Evolutionary conservation across 2,797 vertebrate genomes (phyloP).

Genomic region (Cirrhinus mrigala): DNA sequence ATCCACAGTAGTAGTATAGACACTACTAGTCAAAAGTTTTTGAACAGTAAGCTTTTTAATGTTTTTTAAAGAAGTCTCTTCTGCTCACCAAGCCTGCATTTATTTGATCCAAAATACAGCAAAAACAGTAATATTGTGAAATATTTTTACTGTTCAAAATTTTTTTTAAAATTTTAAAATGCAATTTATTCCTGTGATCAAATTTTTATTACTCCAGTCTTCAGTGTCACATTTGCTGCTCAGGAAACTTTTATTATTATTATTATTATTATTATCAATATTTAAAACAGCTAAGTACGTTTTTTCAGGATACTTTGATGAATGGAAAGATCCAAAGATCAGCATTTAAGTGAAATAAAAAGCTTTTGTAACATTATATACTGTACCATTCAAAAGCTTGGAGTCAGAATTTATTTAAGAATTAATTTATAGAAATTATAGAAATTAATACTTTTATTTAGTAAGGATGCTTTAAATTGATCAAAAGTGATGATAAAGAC

Average conservation of each 20-base stretch:
- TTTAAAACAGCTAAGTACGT: not conserved
- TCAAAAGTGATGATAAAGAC: too few relatives aligned
- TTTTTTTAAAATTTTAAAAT: too few relatives aligned
- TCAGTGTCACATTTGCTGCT: not conserved
- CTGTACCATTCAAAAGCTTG: too few relatives aligned
- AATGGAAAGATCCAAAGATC: too few relatives aligned
- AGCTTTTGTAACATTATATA: too few relatives aligned
- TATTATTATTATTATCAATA: not conserved
- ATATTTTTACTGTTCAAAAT: too few relatives aligned
- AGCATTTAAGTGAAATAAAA: too few relatives aligned
- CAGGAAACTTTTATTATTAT: not conserved
- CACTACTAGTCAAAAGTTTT: not conserved
- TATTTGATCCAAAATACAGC: not conserved
- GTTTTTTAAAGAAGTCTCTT: not conserved
- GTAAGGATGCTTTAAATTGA: too few relatives aligned
- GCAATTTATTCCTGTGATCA: not conserved
- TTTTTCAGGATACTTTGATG: too few relatives aligned
- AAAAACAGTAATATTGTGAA: not conserved
- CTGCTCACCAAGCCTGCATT: not conserved
- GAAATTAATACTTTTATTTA: too few relatives aligned
- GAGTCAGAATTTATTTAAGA: too few relatives aligned
- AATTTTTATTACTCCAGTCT: not conserved
- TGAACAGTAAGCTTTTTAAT: not conserved
- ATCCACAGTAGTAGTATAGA: not conserved
- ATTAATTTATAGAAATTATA: too few relatives aligned